Evolutionary conservation across 2,888 invertebrate genomes (phyloP).

Genomic region (Steromphala cineraria): DNA sequence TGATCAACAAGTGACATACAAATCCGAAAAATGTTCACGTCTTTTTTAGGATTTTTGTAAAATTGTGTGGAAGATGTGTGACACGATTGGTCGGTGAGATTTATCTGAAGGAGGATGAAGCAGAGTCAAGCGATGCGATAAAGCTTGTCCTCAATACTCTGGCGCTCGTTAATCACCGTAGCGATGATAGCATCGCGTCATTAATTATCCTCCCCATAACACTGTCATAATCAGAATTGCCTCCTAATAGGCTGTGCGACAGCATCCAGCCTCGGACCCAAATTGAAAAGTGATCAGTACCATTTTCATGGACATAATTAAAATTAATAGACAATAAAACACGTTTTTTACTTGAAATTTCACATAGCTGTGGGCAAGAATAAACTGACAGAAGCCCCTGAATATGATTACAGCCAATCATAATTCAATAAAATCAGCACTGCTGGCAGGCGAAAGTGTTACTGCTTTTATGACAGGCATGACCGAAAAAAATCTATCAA

Average conservation of each 20-base stretch:
- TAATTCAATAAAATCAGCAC: slow-evolving; percentile 13
- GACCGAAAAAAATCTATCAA: slow-evolving; percentile 12
- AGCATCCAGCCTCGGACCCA: slow-evolving; percentile 7
- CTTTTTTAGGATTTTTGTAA: no score
- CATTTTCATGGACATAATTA: slow-evolving; percentile 15
- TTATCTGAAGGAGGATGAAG: background rate
- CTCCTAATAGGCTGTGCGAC: slow-evolving; percentile 6
- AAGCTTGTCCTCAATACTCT: slow-evolving; percentile 9
- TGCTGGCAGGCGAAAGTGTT: background rate
- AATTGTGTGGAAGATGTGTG: background rate
- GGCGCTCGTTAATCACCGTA: background rate
- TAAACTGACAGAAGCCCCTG: slow-evolving; percentile 16
- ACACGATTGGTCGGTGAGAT: background rate
- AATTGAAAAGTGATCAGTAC: slow-evolving; percentile 14
- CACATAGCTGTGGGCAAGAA: slow-evolving; percentile 20
- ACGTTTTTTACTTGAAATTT: slow-evolving; percentile 7
- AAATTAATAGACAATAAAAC: slow-evolving; percentile 21
- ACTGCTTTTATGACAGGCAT: slow-evolving; percentile 4
- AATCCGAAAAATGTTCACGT: no score
- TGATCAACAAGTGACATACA: background rate
- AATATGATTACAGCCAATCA: slow-evolving; percentile 14
- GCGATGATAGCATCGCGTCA: slow-evolving; percentile 18
- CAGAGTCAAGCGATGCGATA: slow-evolving; percentile 10
- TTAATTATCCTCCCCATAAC: slow-evolving; percentile 17
- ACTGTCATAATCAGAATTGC: slow-evolving; percentile 21